Evolutionary conservation across 1,140 invertebrate species (phyloP).

Genomic region (Ganaspis sp.): DNA sequence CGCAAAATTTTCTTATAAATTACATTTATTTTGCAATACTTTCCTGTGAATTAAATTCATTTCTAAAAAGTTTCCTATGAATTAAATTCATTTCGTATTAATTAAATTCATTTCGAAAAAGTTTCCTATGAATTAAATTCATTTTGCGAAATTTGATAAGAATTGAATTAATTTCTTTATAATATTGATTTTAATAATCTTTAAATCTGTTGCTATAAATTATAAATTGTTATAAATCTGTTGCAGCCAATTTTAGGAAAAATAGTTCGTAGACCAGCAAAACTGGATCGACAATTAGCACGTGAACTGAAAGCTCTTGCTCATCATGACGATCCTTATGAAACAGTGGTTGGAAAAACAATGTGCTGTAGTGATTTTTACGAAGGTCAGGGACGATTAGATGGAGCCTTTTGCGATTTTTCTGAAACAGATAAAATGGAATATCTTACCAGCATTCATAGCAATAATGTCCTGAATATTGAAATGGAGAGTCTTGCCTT

Average conservation of each 20-base stretch:
- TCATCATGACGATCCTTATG: slow-evolving; percentile 85
- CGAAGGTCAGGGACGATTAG: slow-evolving; percentile 95
- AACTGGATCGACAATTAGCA: slow-evolving; percentile 87
- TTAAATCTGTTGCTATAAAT: too few species aligned
- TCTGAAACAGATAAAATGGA: slow-evolving; percentile 92
- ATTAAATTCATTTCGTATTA: too few species aligned
- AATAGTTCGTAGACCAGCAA: slow-evolving; percentile 86
- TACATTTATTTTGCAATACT: too few species aligned
- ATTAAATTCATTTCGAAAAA: too few species aligned
- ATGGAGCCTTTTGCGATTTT: slow-evolving; percentile 98
- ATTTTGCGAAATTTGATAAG: too few species aligned
- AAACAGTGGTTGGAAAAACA: slow-evolving; percentile 92
- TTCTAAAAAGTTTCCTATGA: too few species aligned
- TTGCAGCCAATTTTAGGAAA: slow-evolving; percentile 93
- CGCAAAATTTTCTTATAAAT: too few species aligned
- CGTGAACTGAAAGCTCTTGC: slow-evolving; percentile 86
- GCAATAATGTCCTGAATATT: slow-evolving; percentile 93
- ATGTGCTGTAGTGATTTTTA: slow-evolving; percentile 99
- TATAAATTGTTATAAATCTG: too few species aligned
- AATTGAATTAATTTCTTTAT: too few species aligned
- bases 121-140: too few species aligned
- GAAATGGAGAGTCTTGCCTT: slow-evolving; percentile 98
- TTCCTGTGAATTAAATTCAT: too few species aligned
- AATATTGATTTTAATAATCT: too few species aligned
- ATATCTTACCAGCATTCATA: slow-evolving; percentile 87